Base-by-base conservation (phyloP, 1,140 invertebrate genomes). In the Zaprionus ghesquierei region DNA sequence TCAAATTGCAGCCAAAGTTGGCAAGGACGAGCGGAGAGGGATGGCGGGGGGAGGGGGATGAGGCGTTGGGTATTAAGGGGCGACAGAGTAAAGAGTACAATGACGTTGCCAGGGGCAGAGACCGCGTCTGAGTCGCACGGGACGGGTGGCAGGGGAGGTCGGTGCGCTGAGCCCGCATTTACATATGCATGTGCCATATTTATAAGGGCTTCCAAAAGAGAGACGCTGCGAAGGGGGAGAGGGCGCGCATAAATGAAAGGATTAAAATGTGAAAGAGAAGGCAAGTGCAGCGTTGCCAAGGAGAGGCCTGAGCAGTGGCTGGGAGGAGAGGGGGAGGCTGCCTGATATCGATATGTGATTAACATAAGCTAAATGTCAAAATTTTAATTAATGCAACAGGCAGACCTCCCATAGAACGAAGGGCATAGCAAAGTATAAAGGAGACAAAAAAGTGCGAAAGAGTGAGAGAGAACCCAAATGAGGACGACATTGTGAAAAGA, bases 1-100 rank as follows among this genome's bases (percentile, higher is more conserved):
- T 85, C 86, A 85, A 85, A 85, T 85, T 85, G 35, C 50, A 53
- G 49, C n/a, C 49, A 44, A 23, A 29, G 51, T 20, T 27, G 58
- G 27, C 56, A 20, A 10, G 5, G 12, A n/a, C n/a, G n/a, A n/a
- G n/a, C n/a, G 20, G 25, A n/a, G 41, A 5, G 18, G 4, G 1
- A 20, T 33, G 13, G 49, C 5, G 15, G 2, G 20, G 38, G 46
- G 5, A 3, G 5, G 20, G 9, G 13, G n/a, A n/a, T n/a, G n/a
- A 27, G 13, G n/a, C 23, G 1, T 8, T 41, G 23, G 9, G 23
- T 23, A n/a, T n/a, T n/a, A n/a, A 25, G 12, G 41, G 15, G 5
- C 15, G n/a, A n/a, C n/a, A n/a, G n/a, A 49, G 23, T 18, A 3
- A 10, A 5, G 18, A 46, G 41, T 22, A 46, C 41, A 46, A 46